Evolutionary conservation across 2,797 vertebrate species (phyloP), one percentile per base, ranked within the genome.

Genomic region (Periophthalmus magnuspinnatus): DNA sequence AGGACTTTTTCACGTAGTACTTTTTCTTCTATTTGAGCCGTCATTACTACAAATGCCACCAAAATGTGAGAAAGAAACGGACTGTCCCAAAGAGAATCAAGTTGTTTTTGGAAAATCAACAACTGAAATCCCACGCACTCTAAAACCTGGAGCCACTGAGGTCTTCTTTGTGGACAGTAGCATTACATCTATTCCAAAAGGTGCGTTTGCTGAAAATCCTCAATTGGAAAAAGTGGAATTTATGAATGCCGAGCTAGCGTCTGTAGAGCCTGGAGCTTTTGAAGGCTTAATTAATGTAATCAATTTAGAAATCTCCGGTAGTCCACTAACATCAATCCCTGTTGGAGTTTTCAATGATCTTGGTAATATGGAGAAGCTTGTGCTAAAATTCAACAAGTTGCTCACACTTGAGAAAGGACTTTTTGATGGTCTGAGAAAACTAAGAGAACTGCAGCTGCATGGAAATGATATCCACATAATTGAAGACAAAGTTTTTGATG

Each of bases 181-280:
- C 9, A 87, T 96, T 70, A 60, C 56, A 36, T 77, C 77, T 34
- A 86, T 96, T 67, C 90, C 83, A 2, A 85, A 77, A 79, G 88
- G 77, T 70, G 92, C 92, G 22, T 94, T 96, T 79, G 65, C 64
- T 33, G 77, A 85, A 76, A 94, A 86, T 82, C 76, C 89, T 19
- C 81, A 86, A 5, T 80, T 96, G 52, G 65, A 75, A 56, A 93
- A 84, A 33, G 76, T 96, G 65, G 88, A 91, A 5, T 94, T 95
- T 72, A 41, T 93, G 1, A 57, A 72, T 24, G 94, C 90, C 41
- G 68, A 77, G 3, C 92, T 89, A 1, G 55, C 71, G 21, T 80
- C 66, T 7, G 67, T 95, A 17, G 93, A 95, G 74, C 77, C 77
- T 1, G 94, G 93, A 68, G 94, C 94, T 33, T 96, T 95, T 84